phyloP scores from a whole-genome alignment of 2,113 vertebrate species.

The Tragelaphus strepsiceros region DNA sequence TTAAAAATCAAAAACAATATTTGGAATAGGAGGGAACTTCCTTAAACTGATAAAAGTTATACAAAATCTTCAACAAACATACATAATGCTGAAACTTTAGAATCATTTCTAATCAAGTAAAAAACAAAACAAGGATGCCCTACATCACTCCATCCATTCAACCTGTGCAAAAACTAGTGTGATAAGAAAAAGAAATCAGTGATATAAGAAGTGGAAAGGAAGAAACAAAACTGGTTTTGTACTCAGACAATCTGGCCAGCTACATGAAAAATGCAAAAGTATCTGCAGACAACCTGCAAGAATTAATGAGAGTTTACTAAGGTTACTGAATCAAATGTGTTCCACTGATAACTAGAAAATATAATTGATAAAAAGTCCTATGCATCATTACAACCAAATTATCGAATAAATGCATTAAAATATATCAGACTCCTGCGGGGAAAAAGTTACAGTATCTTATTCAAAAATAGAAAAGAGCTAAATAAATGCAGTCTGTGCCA shows the following conservation, averaged over 20 bases:
- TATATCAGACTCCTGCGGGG: background rate
- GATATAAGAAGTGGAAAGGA: background rate
- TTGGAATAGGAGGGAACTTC: background rate
- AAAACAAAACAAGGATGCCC: background rate
- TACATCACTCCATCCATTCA: background rate
- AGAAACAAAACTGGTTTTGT: background rate
- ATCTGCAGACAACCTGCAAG: background rate
- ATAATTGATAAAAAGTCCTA: background rate
- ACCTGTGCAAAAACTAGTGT: background rate
- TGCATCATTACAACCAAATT: background rate
- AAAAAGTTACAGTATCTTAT: background rate
- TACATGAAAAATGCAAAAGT: background rate
- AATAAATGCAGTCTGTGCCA: background rate
- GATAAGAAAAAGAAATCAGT: background rate
- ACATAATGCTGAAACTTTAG: background rate
- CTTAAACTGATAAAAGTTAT: background rate
- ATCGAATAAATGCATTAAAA: background rate
- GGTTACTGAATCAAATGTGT: background rate
- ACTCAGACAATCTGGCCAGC: background rate
- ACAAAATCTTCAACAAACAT: background rate
- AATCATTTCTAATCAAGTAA: background rate
- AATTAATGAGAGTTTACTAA: background rate
- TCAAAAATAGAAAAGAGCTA: background rate
- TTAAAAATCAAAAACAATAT: background rate
- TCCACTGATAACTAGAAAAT: background rate